Evolutionary conservation across 2,888 invertebrate species (phyloP).

Genomic region (Pollenia labialis): DNA sequence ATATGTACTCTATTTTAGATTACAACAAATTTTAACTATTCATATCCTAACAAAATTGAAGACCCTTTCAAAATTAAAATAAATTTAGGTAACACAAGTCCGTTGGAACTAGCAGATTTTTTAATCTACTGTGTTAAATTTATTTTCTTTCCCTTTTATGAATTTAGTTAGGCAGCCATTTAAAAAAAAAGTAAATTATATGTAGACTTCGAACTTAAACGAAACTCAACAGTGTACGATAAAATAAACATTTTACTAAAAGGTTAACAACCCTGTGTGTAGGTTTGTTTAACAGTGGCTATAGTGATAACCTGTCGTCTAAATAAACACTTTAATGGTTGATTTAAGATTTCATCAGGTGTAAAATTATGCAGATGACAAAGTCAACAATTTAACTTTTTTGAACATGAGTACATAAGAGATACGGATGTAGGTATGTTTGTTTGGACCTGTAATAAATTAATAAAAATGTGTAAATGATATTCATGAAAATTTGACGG

Average conservation of each 20-base stretch:
- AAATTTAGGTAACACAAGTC: too few relatives aligned
- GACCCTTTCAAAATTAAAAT: too few relatives aligned
- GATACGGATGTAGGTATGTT: not conserved
- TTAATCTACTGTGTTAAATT: too few relatives aligned
- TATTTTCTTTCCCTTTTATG: too few relatives aligned
- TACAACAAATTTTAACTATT: too few relatives aligned
- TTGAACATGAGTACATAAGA: not conserved
- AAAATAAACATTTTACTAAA: conserved; percentile 14
- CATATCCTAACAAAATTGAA: too few relatives aligned
- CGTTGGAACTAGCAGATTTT: too few relatives aligned
- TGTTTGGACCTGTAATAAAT: not conserved
- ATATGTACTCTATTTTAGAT: too few relatives aligned
- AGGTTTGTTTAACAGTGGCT: not conserved
- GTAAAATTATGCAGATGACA: conserved; percentile 58
- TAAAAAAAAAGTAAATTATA: not conserved
- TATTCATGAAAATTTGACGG: not conserved
- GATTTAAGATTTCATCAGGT: conserved; percentile 63
- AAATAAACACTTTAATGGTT: conserved; percentile 61
- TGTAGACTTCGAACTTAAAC: not conserved
- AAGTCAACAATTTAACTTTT: conserved; percentile 18
- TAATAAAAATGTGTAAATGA: not conserved
- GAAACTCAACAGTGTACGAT: not conserved
- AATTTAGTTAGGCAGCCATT: too few relatives aligned
- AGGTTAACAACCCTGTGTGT: conserved; percentile 11
- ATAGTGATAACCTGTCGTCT: conserved; percentile 31